Evolutionary conservation across 2,113 vertebrate genomes (phyloP).

Genomic region (Martes martes): DNA sequence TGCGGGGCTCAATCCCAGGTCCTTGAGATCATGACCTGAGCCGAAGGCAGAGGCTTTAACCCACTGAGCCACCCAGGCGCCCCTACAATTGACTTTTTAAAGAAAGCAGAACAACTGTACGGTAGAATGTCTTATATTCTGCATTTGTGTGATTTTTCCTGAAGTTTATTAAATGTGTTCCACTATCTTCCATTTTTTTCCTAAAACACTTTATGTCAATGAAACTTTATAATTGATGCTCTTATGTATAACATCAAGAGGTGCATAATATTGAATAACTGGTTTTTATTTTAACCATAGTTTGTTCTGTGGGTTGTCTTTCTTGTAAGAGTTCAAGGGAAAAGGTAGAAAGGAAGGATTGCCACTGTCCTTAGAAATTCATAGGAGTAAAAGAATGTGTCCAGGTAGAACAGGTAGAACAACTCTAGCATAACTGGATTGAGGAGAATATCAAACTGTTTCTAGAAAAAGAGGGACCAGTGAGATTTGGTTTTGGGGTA

Average conservation of each 20-base stretch:
- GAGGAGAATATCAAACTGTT: background rate
- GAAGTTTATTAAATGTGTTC: background rate
- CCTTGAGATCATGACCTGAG: too few species aligned
- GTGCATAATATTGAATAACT: background rate
- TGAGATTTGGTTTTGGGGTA: background rate
- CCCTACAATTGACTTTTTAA: background rate
- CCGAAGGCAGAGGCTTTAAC: too few species aligned
- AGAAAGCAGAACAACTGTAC: background rate
- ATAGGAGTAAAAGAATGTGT: background rate
- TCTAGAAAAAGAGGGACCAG: background rate
- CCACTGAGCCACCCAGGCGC: too few species aligned
- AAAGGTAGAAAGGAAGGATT: background rate
- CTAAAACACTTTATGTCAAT: background rate
- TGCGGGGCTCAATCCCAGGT: too few species aligned
- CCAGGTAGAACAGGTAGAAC: background rate
- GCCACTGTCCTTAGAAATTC: background rate
- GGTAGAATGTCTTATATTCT: background rate
- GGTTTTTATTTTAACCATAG: background rate
- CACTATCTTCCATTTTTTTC: background rate
- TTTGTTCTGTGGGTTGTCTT: background rate
- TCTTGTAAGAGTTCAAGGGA: background rate
- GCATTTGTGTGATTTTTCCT: slow-evolving; percentile 8
- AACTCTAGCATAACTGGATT: background rate
- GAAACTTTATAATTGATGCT: background rate
- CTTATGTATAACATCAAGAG: background rate